A percentile compares a stretch with the other conserved stretches of the same genome.
Conservation (phyloP, 2,797 vertebrate genomes). For the Bradypus variegatus region DNA sequence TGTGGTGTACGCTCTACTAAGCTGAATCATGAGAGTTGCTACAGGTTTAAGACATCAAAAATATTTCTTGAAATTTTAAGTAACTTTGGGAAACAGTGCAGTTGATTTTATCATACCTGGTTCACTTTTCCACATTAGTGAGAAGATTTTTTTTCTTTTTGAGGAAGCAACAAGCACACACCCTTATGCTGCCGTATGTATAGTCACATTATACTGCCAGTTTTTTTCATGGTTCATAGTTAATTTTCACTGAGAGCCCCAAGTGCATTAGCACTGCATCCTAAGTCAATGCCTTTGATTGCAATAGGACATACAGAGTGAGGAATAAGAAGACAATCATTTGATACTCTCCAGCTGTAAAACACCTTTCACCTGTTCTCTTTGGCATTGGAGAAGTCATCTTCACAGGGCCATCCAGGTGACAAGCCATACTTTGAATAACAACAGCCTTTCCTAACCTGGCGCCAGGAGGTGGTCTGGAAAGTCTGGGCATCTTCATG, state of each 20-base stretch:
- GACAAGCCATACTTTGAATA: neutral
- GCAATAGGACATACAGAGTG: neutral
- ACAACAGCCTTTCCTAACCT: neutral
- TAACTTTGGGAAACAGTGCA: neutral
- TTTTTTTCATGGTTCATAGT: neutral
- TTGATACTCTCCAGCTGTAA: neutral
- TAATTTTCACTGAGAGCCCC: neutral
- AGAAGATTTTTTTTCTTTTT: neutral
- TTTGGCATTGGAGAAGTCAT: neutral
- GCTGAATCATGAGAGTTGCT: neutral
- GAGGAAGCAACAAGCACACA: neutral
- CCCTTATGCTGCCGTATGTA: neutral
- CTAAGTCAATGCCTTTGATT: neutral
- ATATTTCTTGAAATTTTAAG: neutral
- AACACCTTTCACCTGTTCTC: neutral
- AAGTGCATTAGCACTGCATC: neutral
- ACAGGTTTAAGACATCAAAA: neutral
- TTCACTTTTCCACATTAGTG: neutral
- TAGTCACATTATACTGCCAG: neutral
- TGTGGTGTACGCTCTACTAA: neutral
- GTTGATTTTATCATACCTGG: neutral
- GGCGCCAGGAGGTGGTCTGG: neutral
- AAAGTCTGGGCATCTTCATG: neutral
- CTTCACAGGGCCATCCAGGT: neutral
- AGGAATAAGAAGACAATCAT: neutral